Conservation (phyloP, 2,888 invertebrate species). For the Lepas anatifera region DNA sequence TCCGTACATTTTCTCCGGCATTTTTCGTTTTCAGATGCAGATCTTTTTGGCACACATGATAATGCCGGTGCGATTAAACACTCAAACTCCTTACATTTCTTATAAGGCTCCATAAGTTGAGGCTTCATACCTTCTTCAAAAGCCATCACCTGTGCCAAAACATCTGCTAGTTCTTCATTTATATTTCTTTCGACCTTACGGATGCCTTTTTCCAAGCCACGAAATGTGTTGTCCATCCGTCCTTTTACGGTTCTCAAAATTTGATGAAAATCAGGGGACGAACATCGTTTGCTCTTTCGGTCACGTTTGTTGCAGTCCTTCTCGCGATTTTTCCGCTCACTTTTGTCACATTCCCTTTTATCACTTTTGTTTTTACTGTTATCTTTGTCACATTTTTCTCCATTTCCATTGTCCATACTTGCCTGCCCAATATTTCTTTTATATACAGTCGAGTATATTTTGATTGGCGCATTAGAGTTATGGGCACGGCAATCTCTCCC, state of each 20-base stretch:
- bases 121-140: constrained; percentile 2
- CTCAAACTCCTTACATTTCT: constrained; percentile 1
- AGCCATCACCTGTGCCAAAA: background rate
- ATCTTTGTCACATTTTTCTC: background rate
- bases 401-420: background rate
- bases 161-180: background rate
- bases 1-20: background rate
- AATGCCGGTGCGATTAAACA: background rate
- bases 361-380: background rate
- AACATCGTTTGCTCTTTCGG: background rate
- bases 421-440: background rate
- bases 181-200: background rate
- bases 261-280: background rate
- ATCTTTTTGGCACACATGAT: background rate
- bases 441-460: background rate
- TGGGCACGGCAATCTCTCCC: too few relatives aligned
- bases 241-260: background rate
- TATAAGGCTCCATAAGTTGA: background rate
- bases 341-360: background rate
- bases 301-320: background rate
- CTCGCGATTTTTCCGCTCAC: background rate
- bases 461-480: too few relatives aligned
- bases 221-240: background rate
- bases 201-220: background rate
- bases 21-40: background rate